These are phyloP conservation scores for Gulo gulo DNA, from an alignment of 2,113 vertebrate species.

Conservation along the genomic window DNA sequence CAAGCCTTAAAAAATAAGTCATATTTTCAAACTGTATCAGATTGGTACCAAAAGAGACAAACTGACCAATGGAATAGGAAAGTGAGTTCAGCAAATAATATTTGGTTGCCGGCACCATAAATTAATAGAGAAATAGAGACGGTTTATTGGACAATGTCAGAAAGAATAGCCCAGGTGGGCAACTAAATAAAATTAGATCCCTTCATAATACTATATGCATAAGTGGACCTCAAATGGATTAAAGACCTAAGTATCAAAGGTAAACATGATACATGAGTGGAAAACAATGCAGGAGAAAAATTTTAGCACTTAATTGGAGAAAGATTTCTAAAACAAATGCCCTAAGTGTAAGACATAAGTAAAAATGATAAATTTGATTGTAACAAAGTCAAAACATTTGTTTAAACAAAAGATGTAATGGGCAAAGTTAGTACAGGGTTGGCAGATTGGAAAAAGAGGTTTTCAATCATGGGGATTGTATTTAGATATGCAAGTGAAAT, in stretches of 20 bases:
- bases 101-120: neutral
- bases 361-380: neutral
- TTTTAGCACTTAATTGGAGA: neutral
- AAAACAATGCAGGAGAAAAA: neutral
- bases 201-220: neutral
- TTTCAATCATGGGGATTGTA: neutral
- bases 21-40: neutral
- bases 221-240: neutral
- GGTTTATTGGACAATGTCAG: neutral
- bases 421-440: neutral
- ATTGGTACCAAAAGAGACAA: neutral
- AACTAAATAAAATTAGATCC: neutral
- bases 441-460: neutral
- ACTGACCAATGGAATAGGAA: neutral
- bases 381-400: neutral
- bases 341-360: neutral
- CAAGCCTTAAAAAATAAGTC: neutral
- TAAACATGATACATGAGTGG: neutral
- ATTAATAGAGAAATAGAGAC: neutral
- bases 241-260: neutral
- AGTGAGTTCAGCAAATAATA: neutral
- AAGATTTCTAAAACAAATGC: conserved; percentile 15
- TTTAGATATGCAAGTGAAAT: neutral
- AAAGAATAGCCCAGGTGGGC: neutral
- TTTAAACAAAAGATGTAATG: neutral